Base-by-base conservation (phyloP, 2,113 vertebrate species). In the Patagioenas fasciata region DNA sequence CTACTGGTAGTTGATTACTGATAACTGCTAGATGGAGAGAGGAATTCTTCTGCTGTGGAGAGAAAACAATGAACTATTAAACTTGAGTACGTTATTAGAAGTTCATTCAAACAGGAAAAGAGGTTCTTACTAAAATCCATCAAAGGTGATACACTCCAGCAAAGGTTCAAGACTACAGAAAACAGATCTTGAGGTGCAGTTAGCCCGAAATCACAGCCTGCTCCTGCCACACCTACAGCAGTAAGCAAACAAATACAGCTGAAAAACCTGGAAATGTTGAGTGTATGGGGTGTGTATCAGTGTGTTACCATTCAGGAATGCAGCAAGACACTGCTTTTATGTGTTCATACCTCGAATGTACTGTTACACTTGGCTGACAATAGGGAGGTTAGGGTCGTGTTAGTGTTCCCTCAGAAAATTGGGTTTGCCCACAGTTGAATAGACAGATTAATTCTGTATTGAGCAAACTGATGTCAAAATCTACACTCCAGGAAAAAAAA, bases 21-120 rank as follows among this genome's bases (percentile, higher is more conserved):
- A 95, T 97, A 90, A 99, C 97, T n/a, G 99, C 98, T 92, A 99
- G 96, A 94, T 99, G 98, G 79, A 99, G 98, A 74, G 98, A 96
- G 29, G 98, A 97, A 80, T 98, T 98, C 73, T 98, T 97, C 69
- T 98, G 90, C 99, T 99, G 95, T 85, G 96, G 89, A 92, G 36
- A 44, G 93, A 96, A 97, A 97, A 78, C 13, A 95, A 92, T 6
- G 77, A 66, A 26, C 11, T 20, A 15, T 95, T 90, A 92, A 4
- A 34, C 13, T 88, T 66, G 18, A 7, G 6, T 44, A 32, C 17
- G 40, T 75, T 64, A 47, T 79, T 53, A 80, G 15, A 82, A 56
- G 34, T 26, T 58, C 10, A 64, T 36, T 72, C 29, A 81, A 58
- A 80, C 5, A 89, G 80, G 26, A 24, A 53, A 72, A 77, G n/a